Evolutionary conservation across 2,888 invertebrate species (phyloP), one percentile per base, ranked within the genome.

Genomic region (Aporophyla nigra): DNA sequence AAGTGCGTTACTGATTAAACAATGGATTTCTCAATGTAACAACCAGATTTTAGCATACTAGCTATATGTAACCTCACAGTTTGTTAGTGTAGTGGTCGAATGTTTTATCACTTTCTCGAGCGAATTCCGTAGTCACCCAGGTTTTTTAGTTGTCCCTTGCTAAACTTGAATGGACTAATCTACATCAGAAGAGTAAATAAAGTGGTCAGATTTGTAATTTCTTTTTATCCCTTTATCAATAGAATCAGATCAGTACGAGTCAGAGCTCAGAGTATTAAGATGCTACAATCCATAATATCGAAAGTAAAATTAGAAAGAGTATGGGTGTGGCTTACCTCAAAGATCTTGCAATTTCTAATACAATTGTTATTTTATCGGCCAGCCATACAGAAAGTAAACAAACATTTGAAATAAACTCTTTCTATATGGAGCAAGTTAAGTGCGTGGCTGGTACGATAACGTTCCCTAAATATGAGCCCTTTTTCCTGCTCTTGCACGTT

Each of bases 401-500:
- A 78, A 72, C 56, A 74, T 74, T 72, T 40, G n/a, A 72, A 78
- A 78, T 78, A 65, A 74, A 74, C 58, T 82, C 76, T 67, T 68
- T 65, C 49, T 71, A 76, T 76, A 77, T 71, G 66, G 72, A 68
- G 72, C 68, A 73, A 65, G 69, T 77, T 75, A 80, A 84, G 65
- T 85, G 74, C 69, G 77, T 86, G 74, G 67, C 80, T 80, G 80
- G 78, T 71, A 72, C 86, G 90, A 90, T 91, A 91, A 90, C 90
- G 87, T 90, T 90, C 91, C 89, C 89, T 90, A 86, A 89, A 85
- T 86, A 90, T 87, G 87, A 93, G 91, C 92, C 93, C 95, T 94
- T 94, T 95, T 95, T 94, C 93, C 91, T 88, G 89, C 88, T 89
- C 90, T 88, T 90, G 91, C 90, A 86, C 90, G 89, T 90, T 92